phyloP scores from a whole-genome alignment of 2,113 vertebrate species.

The Bathybates hornii region DNA sequence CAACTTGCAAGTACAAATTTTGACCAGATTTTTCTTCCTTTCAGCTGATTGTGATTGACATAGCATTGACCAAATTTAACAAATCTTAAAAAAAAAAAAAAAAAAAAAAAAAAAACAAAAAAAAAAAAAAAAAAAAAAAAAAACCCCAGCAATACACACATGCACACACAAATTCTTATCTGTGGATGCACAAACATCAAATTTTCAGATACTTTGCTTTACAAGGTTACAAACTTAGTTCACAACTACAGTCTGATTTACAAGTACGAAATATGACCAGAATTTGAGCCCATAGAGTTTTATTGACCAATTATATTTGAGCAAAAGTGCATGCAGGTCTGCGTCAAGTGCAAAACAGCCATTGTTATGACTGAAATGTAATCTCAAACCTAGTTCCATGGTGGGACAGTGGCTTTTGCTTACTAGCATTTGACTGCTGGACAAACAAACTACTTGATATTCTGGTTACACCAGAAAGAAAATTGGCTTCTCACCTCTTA shows the following conservation, averaged over 20 bases:
- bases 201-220: neutral
- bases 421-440: neutral
- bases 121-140: neutral
- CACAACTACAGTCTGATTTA: neutral
- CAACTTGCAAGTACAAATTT: neutral
- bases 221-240: neutral
- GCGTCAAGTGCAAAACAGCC: neutral
- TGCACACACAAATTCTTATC: neutral
- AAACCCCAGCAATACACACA: neutral
- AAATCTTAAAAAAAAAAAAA: neutral
- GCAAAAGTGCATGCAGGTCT: neutral
- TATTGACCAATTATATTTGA: neutral
- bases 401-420: neutral
- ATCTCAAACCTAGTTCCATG: neutral
- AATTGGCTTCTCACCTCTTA: neutral
- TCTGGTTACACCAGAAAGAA: neutral
- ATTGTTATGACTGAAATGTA: neutral
- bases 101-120: neutral
- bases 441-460: neutral
- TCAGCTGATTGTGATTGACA: neutral
- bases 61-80: neutral
- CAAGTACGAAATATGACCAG: neutral
- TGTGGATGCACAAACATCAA: neutral
- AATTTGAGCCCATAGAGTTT: neutral
- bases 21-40: neutral